Conservation (phyloP, 1,140 invertebrate genomes). For the Zophobas morio region DNA sequence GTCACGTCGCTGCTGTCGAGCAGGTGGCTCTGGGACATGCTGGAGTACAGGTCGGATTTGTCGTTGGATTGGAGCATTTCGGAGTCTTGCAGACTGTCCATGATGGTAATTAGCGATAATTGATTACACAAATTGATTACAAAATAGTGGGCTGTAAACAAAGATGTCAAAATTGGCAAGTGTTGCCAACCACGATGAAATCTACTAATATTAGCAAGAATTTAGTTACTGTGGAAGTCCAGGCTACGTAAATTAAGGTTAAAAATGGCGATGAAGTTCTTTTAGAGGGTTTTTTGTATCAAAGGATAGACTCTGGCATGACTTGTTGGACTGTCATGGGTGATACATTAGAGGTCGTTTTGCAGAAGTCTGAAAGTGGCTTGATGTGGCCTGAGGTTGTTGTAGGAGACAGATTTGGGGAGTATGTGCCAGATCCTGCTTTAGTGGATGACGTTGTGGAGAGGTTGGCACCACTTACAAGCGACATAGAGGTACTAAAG, state of each 20-base stretch:
- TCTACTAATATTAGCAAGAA: slow-evolving; percentile 71
- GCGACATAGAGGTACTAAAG: slow-evolving; percentile 69
- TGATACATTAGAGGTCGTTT: slow-evolving; percentile 73
- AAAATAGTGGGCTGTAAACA: background rate
- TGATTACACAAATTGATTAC: background rate
- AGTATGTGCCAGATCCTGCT: slow-evolving; percentile 73
- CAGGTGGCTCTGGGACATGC: slow-evolving; percentile 15
- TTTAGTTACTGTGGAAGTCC: slow-evolving; percentile 71
- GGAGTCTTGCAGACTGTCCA: slow-evolving; percentile 20
- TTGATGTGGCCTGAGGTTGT: slow-evolving; percentile 75
- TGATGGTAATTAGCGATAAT: background rate
- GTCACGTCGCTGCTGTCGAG: slow-evolving; percentile 52
- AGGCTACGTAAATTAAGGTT: slow-evolving; percentile 68
- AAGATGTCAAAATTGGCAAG: background rate
- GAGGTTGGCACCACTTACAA: slow-evolving; percentile 73
- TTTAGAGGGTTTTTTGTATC: slow-evolving; percentile 69
- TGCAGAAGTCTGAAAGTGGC: slow-evolving; percentile 73
- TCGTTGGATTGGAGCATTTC: slow-evolving; percentile 36
- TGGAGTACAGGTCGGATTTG: slow-evolving; percentile 16
- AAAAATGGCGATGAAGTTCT: slow-evolving; percentile 67
- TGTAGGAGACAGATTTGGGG: slow-evolving; percentile 72
- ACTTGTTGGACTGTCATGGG: slow-evolving; percentile 76
- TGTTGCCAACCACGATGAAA: slow-evolving; percentile 67
- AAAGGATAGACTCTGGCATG: slow-evolving; percentile 72
- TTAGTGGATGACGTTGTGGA: slow-evolving; percentile 74